Percentiles rank a stretch among this genome's conserved stretches.
Conservation (phyloP, 2,113 vertebrate species). For the Nettapus auritus region DNA sequence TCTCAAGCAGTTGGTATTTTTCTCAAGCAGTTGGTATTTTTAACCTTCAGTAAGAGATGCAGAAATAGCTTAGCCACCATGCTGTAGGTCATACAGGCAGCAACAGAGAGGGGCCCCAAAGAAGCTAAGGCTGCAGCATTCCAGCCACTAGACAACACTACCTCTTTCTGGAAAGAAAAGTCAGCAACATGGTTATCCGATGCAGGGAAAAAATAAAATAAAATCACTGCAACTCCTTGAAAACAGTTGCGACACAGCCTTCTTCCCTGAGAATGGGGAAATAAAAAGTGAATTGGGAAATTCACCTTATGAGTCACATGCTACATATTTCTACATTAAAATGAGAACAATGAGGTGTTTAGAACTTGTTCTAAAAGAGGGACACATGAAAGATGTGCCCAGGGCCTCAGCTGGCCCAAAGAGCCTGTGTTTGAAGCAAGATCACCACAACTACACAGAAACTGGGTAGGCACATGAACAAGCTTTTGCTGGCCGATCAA, state of each 20-base stretch:
- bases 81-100: background rate
- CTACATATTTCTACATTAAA: background rate
- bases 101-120: background rate
- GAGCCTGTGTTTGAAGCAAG: rapidly evolving
- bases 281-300: background rate
- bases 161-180: conserved; percentile 37
- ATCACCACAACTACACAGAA: background rate
- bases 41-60: conserved; percentile 2
- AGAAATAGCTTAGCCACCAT: background rate
- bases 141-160: conserved; percentile 36
- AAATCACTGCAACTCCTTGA: background rate
- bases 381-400: background rate
- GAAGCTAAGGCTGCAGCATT: background rate
- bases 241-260: background rate
- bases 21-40: background rate
- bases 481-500: background rate
- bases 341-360: background rate
- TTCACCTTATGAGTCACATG: background rate
- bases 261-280: background rate
- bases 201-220: too few relatives aligned
- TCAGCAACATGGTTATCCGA: background rate
- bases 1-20: background rate
- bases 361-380: background rate
- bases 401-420: background rate
- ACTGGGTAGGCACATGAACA: rapidly evolving